Percentiles rank a stretch among this genome's conserved stretches.
Evolutionary conservation across 1,140 invertebrate genomes (phyloP).

Genomic region (Papilio polytes): DNA sequence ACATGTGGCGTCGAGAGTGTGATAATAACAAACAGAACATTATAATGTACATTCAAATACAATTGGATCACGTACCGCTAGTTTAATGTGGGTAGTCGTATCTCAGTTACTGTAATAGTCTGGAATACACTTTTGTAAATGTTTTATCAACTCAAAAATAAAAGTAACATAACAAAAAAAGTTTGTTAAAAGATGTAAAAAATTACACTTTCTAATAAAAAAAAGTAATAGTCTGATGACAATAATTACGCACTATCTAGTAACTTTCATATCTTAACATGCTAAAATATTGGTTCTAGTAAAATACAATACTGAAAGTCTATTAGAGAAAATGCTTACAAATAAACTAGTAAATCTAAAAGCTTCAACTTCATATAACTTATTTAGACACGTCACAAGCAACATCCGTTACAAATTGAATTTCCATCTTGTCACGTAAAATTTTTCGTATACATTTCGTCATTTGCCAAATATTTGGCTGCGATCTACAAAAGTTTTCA

Average conservation of each 20-base stretch:
- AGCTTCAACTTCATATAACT: conserved; percentile 12
- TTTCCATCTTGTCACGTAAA: conserved; percentile 14
- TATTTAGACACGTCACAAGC: conserved; percentile 26
- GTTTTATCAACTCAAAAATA: not conserved
- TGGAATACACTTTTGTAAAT: conserved; percentile 7
- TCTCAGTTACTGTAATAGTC: not conserved
- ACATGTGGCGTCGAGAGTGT: not conserved
- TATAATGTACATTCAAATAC: conserved; percentile 9
- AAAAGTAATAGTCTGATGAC: not conserved
- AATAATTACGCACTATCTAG: not conserved
- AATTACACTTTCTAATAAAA: not conserved
- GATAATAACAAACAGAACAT: conserved; percentile 6
- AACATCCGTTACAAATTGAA: conserved; percentile 31
- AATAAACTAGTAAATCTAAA: not conserved
- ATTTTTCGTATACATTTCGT: conserved; percentile 27
- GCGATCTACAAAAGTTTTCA: conserved; percentile 24
- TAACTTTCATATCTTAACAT: not conserved
- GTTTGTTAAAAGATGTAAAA: too few species aligned
- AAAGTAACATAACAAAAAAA: too few species aligned
- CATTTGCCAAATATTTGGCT: conserved; percentile 37
- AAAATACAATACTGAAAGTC: not conserved
- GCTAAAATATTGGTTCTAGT: not conserved
- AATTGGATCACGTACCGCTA: conserved; percentile 24
- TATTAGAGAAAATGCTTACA: not conserved
- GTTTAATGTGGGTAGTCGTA: conserved; percentile 20